Percentiles rank a stretch among this genome's conserved stretches.
phyloP scores from a whole-genome alignment of 2,113 vertebrate genomes.

The Pavo muticus region DNA sequence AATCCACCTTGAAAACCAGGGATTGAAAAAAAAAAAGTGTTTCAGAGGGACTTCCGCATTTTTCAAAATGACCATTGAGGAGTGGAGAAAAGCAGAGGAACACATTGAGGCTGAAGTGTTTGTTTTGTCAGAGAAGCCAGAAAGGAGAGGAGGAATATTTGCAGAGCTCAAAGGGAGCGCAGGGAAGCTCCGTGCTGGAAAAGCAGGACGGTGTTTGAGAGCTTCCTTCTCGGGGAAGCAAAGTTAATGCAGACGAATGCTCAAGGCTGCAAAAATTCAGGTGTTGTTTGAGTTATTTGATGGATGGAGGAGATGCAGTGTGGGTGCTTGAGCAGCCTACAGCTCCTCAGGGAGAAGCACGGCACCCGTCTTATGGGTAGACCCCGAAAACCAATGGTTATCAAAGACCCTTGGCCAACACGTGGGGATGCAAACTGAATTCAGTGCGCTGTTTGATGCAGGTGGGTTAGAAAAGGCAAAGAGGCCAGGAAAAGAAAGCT shows the following conservation, averaged over 20 bases:
- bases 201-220: background rate
- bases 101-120: background rate
- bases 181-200: background rate
- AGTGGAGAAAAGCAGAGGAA: background rate
- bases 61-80: background rate
- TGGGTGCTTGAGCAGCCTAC: background rate
- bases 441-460: background rate
- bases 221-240: background rate
- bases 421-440: fast-evolving
- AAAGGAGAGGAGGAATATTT: background rate
- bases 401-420: fast-evolving
- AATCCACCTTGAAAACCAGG: constrained; percentile 60
- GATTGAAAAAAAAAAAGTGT: constrained; percentile 1
- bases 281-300: background rate
- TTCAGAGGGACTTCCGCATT: constrained; percentile 1
- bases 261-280: background rate
- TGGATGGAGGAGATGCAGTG: too few species aligned
- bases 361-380: background rate
- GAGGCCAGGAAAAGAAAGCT: background rate
- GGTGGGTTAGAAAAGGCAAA: background rate
- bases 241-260: background rate
- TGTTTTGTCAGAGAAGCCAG: background rate
- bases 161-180: background rate
- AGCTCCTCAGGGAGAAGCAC: background rate
- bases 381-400: background rate